Conservation (phyloP, 2,888 invertebrate species). For the Heliothis peltigera region DNA sequence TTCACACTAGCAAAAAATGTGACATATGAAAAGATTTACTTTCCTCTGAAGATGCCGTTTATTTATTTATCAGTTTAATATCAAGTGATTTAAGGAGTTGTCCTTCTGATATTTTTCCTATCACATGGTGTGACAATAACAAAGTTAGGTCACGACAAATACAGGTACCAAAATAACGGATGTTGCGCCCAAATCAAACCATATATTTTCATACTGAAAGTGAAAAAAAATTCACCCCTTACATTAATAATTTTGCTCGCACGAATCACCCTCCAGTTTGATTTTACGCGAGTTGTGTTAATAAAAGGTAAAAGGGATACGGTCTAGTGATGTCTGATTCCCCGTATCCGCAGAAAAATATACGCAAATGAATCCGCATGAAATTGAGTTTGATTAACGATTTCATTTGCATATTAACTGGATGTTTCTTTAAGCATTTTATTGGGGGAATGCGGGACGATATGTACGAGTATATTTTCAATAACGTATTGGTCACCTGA, state of each 20-base stretch:
- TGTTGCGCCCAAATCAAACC: conserved; percentile 53
- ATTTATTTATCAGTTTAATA: neutral
- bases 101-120: conserved; percentile 10
- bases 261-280: conserved; percentile 64
- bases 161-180: conserved; percentile 53
- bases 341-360: conserved; percentile 34
- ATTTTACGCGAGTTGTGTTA: conserved; percentile 66
- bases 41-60: no score
- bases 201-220: conserved; percentile 55
- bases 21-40: no score
- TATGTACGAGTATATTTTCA: conserved; percentile 28
- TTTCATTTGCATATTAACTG: conserved; percentile 56
- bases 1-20: no score
- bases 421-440: conserved; percentile 45
- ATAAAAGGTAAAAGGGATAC: conserved; percentile 65
- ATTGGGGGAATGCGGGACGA: conserved; percentile 15
- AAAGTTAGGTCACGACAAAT: conserved; percentile 36
- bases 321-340: conserved; percentile 55
- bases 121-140: conserved; percentile 23
- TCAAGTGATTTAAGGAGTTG: neutral
- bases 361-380: conserved; percentile 33
- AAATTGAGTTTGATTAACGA: conserved; percentile 48
- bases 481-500: conserved; percentile 21
- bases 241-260: conserved; percentile 70
- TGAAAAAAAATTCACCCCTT: conserved; percentile 49